Conservation (phyloP, 2,113 vertebrate genomes). For the Salvelinus alpinus region DNA sequence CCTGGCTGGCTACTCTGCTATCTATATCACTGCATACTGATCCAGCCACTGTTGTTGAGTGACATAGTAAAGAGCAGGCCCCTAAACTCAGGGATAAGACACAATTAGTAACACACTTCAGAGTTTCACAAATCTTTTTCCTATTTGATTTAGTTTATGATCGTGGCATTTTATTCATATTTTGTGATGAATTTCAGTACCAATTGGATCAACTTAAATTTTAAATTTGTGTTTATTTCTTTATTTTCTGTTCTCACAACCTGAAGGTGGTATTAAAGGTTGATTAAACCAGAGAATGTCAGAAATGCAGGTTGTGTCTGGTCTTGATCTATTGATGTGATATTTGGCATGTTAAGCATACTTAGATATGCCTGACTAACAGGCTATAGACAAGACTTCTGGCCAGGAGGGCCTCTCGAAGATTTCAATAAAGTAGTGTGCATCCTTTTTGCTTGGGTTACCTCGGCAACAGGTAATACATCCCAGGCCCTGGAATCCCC, state of each 20-base stretch:
- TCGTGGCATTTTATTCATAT: no score
- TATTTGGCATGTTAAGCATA: conserved; percentile 1
- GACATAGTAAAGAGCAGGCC: conserved; percentile 18
- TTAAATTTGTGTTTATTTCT: no score
- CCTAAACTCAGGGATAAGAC: background rate
- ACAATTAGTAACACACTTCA: background rate
- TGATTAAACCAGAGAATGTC: background rate
- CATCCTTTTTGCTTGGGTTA: conserved; percentile 47
- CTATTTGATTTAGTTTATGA: no score
- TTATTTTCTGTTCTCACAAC: no score
- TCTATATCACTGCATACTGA: conserved; percentile 6
- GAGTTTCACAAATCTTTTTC: no score
- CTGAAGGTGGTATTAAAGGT: background rate
- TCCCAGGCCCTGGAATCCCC: conserved; percentile 43
- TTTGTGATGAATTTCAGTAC: no score
- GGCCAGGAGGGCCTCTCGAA: no score
- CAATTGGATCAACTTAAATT: no score
- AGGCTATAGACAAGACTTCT: no score
- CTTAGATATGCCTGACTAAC: conserved; percentile 1
- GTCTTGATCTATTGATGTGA: background rate
- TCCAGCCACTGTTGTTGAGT: conserved; percentile 17
- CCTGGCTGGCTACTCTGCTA: conserved; percentile 6
- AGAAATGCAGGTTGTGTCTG: conserved; percentile 1
- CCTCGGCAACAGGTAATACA: conserved; percentile 57
- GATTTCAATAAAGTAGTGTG: conserved; percentile 18